These are phyloP conservation scores for Lonchura striata DNA, from an alignment of 2,113 vertebrate genomes.

Conservation along the genomic window DNA sequence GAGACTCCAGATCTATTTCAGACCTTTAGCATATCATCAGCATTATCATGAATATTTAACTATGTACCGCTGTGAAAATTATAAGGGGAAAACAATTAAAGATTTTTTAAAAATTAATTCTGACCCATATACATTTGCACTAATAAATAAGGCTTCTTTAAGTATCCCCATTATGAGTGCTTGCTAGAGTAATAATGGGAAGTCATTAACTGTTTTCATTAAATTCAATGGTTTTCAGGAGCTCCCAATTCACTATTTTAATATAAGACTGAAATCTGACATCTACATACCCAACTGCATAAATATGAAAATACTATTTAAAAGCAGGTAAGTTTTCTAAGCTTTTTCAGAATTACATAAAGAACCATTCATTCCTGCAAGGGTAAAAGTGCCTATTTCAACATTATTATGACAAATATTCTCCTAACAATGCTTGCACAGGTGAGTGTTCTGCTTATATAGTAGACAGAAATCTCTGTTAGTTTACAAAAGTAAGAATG, in stretches of 20 bases:
- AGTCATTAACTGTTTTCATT: constrained; percentile 74
- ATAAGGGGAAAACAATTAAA: constrained; percentile 79
- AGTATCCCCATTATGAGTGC: constrained; percentile 68
- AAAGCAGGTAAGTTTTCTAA: background rate
- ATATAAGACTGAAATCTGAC: constrained; percentile 44
- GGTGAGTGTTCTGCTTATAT: background rate
- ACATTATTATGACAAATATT: background rate
- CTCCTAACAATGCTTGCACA: background rate
- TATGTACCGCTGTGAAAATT: constrained; percentile 77
- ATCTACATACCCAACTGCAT: background rate
- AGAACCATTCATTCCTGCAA: background rate
- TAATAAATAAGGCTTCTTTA: constrained; percentile 80
- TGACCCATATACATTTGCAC: constrained; percentile 79
- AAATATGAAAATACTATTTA: background rate
- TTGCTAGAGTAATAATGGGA: constrained; percentile 60
- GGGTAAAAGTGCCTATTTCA: background rate
- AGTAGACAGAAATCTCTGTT: background rate
- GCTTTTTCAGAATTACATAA: background rate
- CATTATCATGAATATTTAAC: constrained; percentile 80
- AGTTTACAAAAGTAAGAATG: background rate
- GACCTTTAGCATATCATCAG: constrained; percentile 75
- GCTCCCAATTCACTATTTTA: constrained; percentile 68
- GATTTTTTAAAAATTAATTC: constrained; percentile 79
- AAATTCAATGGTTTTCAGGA: constrained; percentile 61
- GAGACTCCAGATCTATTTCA: constrained; percentile 69